Evolutionary conservation across 2,797 vertebrate species (phyloP).

Genomic region (Siniperca undulata): DNA sequence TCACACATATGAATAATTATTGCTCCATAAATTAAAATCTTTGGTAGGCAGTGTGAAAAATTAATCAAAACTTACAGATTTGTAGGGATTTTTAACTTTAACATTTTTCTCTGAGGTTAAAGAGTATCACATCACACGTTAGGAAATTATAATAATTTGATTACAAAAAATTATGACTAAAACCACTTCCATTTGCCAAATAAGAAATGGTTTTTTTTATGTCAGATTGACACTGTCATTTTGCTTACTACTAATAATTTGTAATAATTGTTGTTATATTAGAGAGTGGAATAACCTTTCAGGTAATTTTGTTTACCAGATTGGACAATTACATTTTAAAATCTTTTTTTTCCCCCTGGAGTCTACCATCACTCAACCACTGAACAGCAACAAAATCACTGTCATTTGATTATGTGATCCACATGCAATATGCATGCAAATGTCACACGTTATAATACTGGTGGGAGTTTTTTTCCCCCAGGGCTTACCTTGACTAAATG

Average conservation of each 20-base stretch:
- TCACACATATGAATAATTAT: conserved; percentile 75
- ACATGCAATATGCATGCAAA: conserved; percentile 30
- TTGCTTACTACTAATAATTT: conserved; percentile 3
- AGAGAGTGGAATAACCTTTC: conserved; percentile 8
- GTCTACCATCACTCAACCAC: neutral
- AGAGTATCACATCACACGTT: neutral
- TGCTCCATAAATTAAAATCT: conserved; percentile 73
- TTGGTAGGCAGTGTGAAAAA: conserved; percentile 57
- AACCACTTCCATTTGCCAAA: neutral
- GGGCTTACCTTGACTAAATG: conserved; percentile 94
- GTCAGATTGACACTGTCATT: neutral
- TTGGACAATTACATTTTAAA: neutral
- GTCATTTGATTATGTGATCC: neutral
- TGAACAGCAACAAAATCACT: neutral
- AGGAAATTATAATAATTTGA: neutral
- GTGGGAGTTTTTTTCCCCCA: conserved; percentile 9
- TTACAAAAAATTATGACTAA: neutral
- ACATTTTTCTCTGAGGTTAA: conserved; percentile 19
- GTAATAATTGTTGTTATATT: neutral
- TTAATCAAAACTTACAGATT: conserved; percentile 62
- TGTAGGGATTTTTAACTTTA: conserved; percentile 53
- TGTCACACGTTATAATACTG: neutral
- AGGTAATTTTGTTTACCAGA: conserved; percentile 12
- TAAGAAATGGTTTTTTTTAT: neutral
- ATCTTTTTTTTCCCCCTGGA: neutral